phyloP scores from a whole-genome alignment of 92 coral and sea anemone genomes.

The Pocillopora grandis region DNA sequence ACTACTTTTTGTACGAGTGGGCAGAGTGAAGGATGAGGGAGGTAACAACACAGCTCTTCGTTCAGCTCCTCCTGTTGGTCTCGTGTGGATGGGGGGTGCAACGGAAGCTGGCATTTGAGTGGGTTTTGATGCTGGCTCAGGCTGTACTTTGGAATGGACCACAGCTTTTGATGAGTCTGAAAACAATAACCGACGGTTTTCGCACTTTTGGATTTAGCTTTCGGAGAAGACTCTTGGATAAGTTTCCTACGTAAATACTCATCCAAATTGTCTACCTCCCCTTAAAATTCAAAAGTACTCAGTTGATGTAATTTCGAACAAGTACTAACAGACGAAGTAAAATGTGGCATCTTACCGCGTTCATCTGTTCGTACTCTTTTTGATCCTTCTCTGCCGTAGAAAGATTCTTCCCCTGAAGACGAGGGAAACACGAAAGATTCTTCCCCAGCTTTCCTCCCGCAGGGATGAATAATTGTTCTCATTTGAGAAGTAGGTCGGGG shows the following conservation, averaged over 20 bases:
- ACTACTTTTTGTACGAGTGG: constrained; percentile 18
- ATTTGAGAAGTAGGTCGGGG: constrained; percentile 49
- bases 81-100: not conserved
- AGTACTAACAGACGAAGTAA: not conserved
- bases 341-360: constrained; percentile 7
- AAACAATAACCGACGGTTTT: not conserved
- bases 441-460: constrained; percentile 59
- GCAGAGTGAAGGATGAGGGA: constrained; percentile 54
- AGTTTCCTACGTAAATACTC: not conserved
- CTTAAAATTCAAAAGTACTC: not conserved
- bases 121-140: not conserved
- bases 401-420: constrained; percentile 69
- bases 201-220: not conserved
- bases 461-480: constrained; percentile 48
- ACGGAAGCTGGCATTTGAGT: not conserved
- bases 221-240: not conserved
- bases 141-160: not conserved
- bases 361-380: not conserved
- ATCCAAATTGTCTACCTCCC: not conserved
- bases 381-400: not conserved
- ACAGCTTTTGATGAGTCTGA: constrained; percentile 9
- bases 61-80: not conserved
- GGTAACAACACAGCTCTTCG: constrained; percentile 41
- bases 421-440: constrained; percentile 63
- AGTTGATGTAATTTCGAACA: not conserved